Evolutionary conservation across 2,797 vertebrate genomes (phyloP), one percentile per base, ranked within the genome.

Genomic region (Chrosomus eos): DNA sequence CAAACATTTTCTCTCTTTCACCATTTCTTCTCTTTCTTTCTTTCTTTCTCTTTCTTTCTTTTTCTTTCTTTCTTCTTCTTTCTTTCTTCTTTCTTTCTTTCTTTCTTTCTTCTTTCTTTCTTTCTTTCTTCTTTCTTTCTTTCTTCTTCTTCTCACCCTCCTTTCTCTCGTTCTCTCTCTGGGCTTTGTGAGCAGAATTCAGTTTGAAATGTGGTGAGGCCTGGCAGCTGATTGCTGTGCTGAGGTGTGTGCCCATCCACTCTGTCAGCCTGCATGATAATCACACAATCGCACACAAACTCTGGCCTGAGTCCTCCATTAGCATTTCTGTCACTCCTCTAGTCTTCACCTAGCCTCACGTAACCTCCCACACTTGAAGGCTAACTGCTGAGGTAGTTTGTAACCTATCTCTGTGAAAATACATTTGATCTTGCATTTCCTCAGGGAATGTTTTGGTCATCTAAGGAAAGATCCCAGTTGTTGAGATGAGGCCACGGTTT

Each of bases 171-270:
- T 81, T 82, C 33, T 71, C 67, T 80, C 23, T n/a, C 23, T 70
- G 9, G 21, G 38, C 53, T 68, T 73, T 62, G 60, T 55, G 55
- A 71, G 40, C 28, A 26, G 73, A 72, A 82, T 82, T 53, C 21
- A 19, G 36, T 79, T 80, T 86, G 82, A 88, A 77, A 81, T 36
- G 74, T 82, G 82, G 81, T 72, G 51, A 83, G 75, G 68, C 71
- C 66, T 82, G 82, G 88, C 88, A 83, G 83, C 83, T 85, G 86
- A 87, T 85, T 80, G 83, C 75, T 83, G 71, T 66, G 80, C 64
- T 79, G 80, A 87, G 88, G 88, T 85, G 85, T 88, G 80, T 80
- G 81, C n/a, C 67, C 67, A 82, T 87, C 76, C 67, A 23, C 33
- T 83, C 86, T 83, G 81, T 87, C 86, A 38, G 48, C 38, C 76